Percentiles rank a stretch among this genome's conserved stretches.
phyloP scores from a whole-genome alignment of 2,113 vertebrate genomes.

The Sylvilagus bachmani region DNA sequence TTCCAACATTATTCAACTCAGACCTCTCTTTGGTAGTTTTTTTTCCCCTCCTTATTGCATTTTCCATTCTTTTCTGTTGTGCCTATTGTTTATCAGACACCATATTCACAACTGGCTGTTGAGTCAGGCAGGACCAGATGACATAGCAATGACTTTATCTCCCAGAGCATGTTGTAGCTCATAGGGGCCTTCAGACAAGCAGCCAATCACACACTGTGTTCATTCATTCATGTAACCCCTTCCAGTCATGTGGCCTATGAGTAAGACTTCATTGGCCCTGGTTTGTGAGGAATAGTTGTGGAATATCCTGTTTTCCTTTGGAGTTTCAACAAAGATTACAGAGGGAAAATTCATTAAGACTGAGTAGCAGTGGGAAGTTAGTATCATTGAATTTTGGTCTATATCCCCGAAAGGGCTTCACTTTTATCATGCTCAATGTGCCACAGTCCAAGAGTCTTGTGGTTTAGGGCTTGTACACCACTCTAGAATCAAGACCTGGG shows the following conservation, averaged over 20 bases:
- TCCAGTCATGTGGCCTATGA: neutral
- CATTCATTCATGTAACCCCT: neutral
- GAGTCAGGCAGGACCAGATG: neutral
- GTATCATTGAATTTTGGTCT: neutral
- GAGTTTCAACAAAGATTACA: neutral
- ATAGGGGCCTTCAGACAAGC: neutral
- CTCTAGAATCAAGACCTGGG: neutral
- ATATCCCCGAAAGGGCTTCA: neutral
- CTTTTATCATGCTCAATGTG: neutral
- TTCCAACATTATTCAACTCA: neutral
- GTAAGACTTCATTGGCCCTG: neutral
- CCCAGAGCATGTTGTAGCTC: neutral
- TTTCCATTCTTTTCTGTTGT: neutral
- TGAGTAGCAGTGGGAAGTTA: neutral
- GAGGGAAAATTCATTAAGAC: neutral
- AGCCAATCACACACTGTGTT: neutral
- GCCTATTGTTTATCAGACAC: neutral
- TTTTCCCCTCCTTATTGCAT: neutral
- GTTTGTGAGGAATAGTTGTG: neutral
- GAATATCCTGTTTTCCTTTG: neutral
- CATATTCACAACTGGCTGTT: neutral
- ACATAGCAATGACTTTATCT: neutral
- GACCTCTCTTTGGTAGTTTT: accelerated
- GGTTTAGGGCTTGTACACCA: neutral
- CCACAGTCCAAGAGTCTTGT: neutral